Evolutionary conservation across 2,797 vertebrate species (phyloP).

Genomic region (Rhinogobio ventralis): DNA sequence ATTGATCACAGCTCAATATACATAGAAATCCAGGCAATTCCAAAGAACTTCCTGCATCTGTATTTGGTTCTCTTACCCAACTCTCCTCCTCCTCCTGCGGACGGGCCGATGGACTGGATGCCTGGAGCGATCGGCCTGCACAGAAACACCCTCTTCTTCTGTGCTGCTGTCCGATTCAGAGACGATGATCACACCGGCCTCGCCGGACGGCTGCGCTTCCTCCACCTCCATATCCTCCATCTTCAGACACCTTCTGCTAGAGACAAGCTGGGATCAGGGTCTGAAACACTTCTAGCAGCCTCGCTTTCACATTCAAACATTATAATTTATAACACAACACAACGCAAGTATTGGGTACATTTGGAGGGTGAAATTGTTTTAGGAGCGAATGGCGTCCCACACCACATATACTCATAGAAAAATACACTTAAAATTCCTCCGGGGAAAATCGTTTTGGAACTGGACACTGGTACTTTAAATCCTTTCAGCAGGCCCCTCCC

Average conservation of each 20-base stretch:
- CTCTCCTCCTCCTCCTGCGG: conserved; percentile 30
- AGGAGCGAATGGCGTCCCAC: background rate
- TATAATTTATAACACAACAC: background rate
- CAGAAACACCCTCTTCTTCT: conserved; percentile 63
- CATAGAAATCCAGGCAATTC: too few species aligned
- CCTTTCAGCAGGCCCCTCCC: too few species aligned
- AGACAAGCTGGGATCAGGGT: background rate
- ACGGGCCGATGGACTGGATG: background rate
- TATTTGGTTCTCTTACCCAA: conserved; percentile 40
- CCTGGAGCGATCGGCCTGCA: background rate
- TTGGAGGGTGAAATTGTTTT: background rate
- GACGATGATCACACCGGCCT: conserved; percentile 49
- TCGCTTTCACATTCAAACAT: background rate
- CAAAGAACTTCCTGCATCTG: background rate
- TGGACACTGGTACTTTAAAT: background rate
- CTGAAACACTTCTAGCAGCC: background rate
- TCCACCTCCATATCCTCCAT: conserved; percentile 88
- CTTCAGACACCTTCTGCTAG: conserved; percentile 1
- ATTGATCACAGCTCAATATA: background rate
- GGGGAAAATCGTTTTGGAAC: background rate
- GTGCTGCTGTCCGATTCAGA: conserved; percentile 77
- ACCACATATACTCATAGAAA: background rate
- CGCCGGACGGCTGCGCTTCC: conserved; percentile 3
- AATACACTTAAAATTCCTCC: background rate
- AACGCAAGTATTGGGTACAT: background rate